These are phyloP conservation scores for Pteropus alecto DNA, from an alignment of 2,113 vertebrate species.

Conservation along the genomic window DNA sequence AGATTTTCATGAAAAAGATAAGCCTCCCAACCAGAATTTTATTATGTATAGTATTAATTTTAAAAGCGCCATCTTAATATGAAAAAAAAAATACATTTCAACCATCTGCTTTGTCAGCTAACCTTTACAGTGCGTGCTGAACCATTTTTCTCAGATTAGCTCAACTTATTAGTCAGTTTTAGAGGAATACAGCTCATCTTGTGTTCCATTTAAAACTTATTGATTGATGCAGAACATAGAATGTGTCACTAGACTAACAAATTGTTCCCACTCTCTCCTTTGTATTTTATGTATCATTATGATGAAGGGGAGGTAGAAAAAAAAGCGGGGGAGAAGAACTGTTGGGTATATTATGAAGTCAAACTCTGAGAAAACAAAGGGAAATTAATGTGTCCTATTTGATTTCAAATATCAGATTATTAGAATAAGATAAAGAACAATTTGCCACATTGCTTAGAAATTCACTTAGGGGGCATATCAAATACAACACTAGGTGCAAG, in stretches of 20 bases:
- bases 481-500: not conserved
- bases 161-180: slow-evolving; percentile 41
- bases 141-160: slow-evolving; percentile 58
- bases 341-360: not conserved
- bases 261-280: not conserved
- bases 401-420: not conserved
- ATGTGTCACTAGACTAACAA: not conserved
- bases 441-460: not conserved
- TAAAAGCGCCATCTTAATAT: slow-evolving; percentile 51
- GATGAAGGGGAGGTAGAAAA: not conserved
- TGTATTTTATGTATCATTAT: slow-evolving; percentile 6
- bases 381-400: not conserved
- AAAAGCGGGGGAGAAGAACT: not conserved
- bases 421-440: slow-evolving; percentile 10
- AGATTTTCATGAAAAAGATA: slow-evolving; percentile 57
- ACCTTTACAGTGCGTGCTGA: slow-evolving; percentile 43
- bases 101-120: slow-evolving; percentile 58
- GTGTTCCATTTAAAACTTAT: slow-evolving; percentile 40
- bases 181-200: slow-evolving; percentile 24
- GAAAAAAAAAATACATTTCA: not conserved
- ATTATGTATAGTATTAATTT: slow-evolving; percentile 32
- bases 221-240: not conserved
- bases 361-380: not conserved
- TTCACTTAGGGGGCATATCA: not conserved
- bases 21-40: slow-evolving; percentile 26